Base-by-base conservation (phyloP, 2,888 invertebrate species). In the Cataglyphis albicans region DNA sequence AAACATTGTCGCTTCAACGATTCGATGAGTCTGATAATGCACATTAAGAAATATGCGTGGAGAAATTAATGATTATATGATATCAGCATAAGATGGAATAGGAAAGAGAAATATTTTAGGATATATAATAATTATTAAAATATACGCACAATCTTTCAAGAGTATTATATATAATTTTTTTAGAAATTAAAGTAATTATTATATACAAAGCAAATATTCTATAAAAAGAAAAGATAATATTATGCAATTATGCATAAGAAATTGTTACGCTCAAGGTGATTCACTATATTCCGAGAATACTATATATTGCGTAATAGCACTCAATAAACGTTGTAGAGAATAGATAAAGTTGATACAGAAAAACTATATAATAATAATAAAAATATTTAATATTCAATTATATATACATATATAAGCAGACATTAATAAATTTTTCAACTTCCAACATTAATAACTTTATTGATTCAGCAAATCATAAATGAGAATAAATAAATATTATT, bases 401-500 rank as follows among this genome's bases (percentile, higher is more conserved):
- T 44, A 44, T 44, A 44, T 15, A 3, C 12, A 38, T 10, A 38
- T 10, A 44, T 35, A 4, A 44, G 29, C 29, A 29, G 29, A 29
- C 12, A 12, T 44, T 12, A 44, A 44, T 15, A 44, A 12, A 44
- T 44, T 44, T 44, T 41, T 41, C 6, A 32, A 32, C 6, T 35
- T 35, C 0, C 6, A 35, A 35, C 35, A 35, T 35, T 35, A 35
- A 35, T 35, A 35, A 35, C 6, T 35, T 35, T 48, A 48, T 67
- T 21, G 15, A 55, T 35, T 5, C 12, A n/a, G 15, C 1, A 35
- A 72, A 57, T 72, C 5, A 52, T 21, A 9, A 52, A 18, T 18
- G 1, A 6, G 25, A 73, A n/a, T 70, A 41, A 9, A 72, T 72
- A 55, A 55, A 38, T 55, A 55, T 55, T 12, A 52, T 52, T 52